These are phyloP conservation scores for Drosophila orosa DNA, from an alignment of 1,140 invertebrate genomes.

Conservation along the genomic window DNA sequence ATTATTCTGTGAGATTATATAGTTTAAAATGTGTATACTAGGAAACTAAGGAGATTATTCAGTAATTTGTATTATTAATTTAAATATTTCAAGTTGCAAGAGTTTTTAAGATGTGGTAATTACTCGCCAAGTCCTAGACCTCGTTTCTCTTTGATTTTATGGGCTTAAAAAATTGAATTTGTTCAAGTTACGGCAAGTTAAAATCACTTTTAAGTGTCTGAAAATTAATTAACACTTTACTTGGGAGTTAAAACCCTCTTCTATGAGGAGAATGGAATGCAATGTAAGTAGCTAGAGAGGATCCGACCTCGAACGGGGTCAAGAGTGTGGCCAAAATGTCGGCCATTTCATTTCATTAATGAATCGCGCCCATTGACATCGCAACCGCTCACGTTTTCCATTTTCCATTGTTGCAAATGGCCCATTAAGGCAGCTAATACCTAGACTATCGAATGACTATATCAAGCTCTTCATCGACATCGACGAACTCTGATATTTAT, in stretches of 20 bases:
- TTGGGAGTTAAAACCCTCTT: too few relatives aligned
- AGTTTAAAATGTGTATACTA: background rate
- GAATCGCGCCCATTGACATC: constrained; percentile 40
- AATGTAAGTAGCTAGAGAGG: constrained; percentile 5
- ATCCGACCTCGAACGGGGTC: constrained; percentile 31
- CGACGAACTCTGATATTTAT: constrained; percentile 77
- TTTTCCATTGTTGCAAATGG: constrained; percentile 46
- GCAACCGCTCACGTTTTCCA: constrained; percentile 46
- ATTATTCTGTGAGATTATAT: background rate
- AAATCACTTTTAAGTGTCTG: background rate
- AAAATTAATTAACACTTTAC: background rate
- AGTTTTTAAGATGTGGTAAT: background rate
- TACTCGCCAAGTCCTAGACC: background rate
- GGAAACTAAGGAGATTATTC: background rate
- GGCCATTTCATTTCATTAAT: constrained; percentile 48
- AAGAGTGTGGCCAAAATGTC: constrained; percentile 44
- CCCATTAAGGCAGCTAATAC: constrained; percentile 46
- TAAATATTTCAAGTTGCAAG: background rate
- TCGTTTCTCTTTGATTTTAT: background rate
- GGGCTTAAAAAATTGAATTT: background rate
- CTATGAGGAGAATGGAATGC: constrained; percentile 1
- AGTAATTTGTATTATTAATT: background rate
- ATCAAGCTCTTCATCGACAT: constrained; percentile 33
- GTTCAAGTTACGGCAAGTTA: background rate
- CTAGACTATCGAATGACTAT: constrained; percentile 8